phyloP scores from a whole-genome alignment of 2,888 invertebrate species.

The Eupithecia abbreviata region DNA sequence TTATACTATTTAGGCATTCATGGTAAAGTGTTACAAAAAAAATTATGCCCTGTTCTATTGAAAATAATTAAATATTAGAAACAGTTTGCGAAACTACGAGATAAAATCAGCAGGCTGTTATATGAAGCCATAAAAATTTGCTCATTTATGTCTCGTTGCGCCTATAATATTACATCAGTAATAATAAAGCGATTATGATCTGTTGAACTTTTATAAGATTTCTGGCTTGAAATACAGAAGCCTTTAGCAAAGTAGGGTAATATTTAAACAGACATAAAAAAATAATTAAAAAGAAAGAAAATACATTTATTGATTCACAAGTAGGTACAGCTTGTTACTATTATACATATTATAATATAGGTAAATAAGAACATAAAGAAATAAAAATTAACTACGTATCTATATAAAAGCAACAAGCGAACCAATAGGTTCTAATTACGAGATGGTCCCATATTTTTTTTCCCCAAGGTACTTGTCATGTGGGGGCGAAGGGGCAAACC shows the following conservation, averaged over 20 bases:
- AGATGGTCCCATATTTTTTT: too few species aligned
- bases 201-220: neutral
- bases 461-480: too few species aligned
- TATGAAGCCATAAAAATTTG: neutral
- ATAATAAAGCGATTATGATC: neutral
- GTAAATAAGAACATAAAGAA: too few species aligned
- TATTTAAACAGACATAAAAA: neutral
- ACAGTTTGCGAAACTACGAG: conserved; percentile 8
- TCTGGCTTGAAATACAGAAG: neutral
- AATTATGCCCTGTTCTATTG: conserved; percentile 9
- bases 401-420: too few species aligned
- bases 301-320: too few species aligned
- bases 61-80: conserved; percentile 13
- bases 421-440: too few species aligned
- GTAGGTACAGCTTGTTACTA: too few species aligned
- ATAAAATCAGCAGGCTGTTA: conserved; percentile 9
- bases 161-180: neutral
- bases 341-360: too few species aligned
- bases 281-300: too few species aligned
- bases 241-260: neutral
- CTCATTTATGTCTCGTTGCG: neutral
- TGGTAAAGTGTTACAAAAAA: conserved; percentile 14
- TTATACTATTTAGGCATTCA: neutral
- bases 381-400: too few species aligned
- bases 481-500: too few species aligned